These are phyloP conservation scores for Chamaetylas fuelleborni DNA, from an alignment of 2,113 vertebrate species.

Conservation along the genomic window DNA sequence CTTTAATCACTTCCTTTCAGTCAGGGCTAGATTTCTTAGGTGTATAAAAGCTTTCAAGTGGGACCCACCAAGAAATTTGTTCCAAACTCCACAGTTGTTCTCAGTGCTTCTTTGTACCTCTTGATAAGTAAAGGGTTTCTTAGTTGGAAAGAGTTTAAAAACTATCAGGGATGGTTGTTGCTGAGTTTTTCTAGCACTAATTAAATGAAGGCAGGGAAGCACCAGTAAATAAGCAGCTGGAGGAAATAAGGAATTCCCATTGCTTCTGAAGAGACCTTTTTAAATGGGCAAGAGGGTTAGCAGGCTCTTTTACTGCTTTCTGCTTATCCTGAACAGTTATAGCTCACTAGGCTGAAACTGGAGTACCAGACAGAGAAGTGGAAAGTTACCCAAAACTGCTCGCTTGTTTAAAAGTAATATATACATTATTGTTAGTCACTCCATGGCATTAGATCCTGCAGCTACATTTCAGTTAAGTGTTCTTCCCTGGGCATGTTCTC, in stretches of 20 bases:
- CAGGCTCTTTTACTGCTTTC: not conserved
- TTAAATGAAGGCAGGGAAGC: not conserved
- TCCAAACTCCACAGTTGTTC: not conserved
- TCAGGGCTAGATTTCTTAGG: not conserved
- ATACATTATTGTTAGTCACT: conserved; percentile 37
- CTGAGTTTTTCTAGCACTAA: not conserved
- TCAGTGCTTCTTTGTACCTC: not conserved
- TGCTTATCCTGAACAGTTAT: not conserved
- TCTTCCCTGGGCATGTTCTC: not conserved
- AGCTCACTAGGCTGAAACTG: not conserved
- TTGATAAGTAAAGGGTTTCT: not conserved
- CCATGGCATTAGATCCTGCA: not conserved
- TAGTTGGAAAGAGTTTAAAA: not conserved
- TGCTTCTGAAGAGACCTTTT: not conserved
- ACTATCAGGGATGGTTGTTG: not conserved
- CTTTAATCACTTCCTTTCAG: conserved; percentile 46
- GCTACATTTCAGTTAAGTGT: conserved; percentile 17
- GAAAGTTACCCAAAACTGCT: conserved; percentile 26
- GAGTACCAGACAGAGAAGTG: not conserved
- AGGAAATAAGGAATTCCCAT: conserved; percentile 29
- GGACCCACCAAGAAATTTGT: not conserved
- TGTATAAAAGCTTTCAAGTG: conserved; percentile 28
- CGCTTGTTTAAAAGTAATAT: not conserved
- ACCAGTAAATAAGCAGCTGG: not conserved
- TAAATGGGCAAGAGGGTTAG: not conserved